Base-by-base conservation (phyloP, 92 coral and sea anemone genomes). In the Bergia sp. region DNA sequence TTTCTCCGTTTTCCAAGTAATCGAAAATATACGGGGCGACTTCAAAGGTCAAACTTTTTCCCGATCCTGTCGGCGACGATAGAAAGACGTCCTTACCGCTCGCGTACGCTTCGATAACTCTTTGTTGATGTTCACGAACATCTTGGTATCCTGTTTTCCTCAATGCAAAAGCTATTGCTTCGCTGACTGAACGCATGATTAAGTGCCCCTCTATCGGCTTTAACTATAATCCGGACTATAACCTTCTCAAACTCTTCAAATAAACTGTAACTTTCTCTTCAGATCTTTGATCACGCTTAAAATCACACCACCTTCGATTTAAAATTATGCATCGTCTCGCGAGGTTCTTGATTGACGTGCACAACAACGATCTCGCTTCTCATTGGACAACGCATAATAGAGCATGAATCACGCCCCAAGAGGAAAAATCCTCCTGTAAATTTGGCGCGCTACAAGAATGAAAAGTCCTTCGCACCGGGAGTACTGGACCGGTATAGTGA, bases 401-500 rank as follows among this genome's bases (percentile, higher is more conserved):
- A 38, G 79, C 79, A 75, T 29, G 47, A 38, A 75, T 37, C 43
- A 41, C 23, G n/a, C n/a, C 45, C 15, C 43, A 73, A 8, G 39
- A 8, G 42, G 77, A 73, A 73, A 73, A 73, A 8, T 73, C 23
- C 77, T 73, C 42, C 77, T 73, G 77, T 29, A 73, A 73, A 15
- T 23, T 67, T 67, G 74, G n/a, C 74, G 74, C 74, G 74, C 74
- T 67, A n/a, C 74, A 73, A 37, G 44, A 39, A 49, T 66, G 73
- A 66, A 66, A 65, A 74, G 79, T 74, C 49, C 79, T 75, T 74
- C 79, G 79, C 79, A 40, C 44, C 79, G 79, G 79, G 79, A 75
- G 45, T 75, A 75, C 79, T 75, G 20, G 45, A 39, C 79, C 79
- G 79, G 49, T 9, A 75, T 75, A 75, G 79, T 16, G 79, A 75